Percentiles rank a stretch among this genome's conserved stretches.
Evolutionary conservation across 2,888 invertebrate species (phyloP).

Genomic region (Sarcophaga rosellei): DNA sequence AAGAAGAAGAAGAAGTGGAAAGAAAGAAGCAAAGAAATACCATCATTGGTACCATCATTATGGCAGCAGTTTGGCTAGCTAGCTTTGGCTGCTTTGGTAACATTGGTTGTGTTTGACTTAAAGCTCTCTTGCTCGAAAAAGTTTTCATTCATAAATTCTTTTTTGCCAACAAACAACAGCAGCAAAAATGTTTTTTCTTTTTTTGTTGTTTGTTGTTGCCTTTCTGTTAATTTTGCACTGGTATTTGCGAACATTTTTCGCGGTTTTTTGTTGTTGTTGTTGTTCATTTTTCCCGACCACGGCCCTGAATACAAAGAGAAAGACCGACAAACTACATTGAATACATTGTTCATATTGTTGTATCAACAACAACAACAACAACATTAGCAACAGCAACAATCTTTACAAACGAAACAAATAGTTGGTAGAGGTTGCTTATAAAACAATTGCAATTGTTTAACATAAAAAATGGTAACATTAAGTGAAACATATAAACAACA

Average conservation of each 20-base stretch:
- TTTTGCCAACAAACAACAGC: conserved; percentile 17
- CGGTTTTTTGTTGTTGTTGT: background rate
- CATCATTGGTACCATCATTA: background rate
- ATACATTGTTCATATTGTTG: conserved; percentile 36
- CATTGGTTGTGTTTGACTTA: background rate
- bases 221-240: conserved; percentile 66
- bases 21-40: no score
- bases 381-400: no score
- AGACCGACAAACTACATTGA: conserved; percentile 51
- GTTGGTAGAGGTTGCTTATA: conserved; percentile 17
- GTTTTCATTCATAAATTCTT: conserved; percentile 69
- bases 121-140: conserved; percentile 55
- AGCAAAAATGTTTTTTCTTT: background rate
- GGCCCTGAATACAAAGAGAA: conserved; percentile 48
- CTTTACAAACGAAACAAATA: no score
- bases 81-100: background rate
- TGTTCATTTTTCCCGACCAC: background rate
- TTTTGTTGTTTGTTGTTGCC: conserved; percentile 56
- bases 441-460: conserved; percentile 64
- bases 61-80: background rate
- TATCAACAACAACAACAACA: background rate
- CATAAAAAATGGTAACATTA: conserved; percentile 22
- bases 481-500: conserved; percentile 30
- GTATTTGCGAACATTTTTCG: conserved; percentile 62
- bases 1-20: background rate